Percentiles rank a stretch among this genome's conserved stretches.
Conservation (phyloP, 2,888 invertebrate genomes). For the Drosophila melanosoma region DNA sequence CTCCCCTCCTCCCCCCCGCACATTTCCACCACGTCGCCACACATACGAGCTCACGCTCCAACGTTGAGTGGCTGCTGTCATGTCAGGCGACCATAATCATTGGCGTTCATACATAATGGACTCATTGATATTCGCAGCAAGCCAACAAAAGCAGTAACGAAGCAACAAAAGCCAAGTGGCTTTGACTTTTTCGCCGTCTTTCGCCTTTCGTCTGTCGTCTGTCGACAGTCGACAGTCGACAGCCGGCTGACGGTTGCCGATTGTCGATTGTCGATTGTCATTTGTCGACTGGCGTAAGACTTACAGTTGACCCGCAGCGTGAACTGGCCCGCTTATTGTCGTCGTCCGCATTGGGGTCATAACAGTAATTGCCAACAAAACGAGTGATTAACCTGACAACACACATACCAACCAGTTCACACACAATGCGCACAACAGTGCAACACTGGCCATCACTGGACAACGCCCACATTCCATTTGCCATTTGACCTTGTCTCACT, state of each 20-base stretch:
- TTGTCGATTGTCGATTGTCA: neutral
- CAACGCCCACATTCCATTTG: conserved; percentile 43
- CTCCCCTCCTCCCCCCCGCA: neutral
- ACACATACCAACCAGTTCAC: conserved; percentile 13
- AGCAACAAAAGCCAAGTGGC: conserved; percentile 53
- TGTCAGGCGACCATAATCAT: conserved; percentile 79
- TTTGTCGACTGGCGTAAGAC: neutral
- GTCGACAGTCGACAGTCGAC: conserved; percentile 7
- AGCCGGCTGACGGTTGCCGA: neutral
- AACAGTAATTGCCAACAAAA: conserved; percentile 80
- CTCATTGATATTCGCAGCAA: conserved; percentile 74
- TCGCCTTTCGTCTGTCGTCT: neutral
- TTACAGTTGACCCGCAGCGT: conserved; percentile 37
- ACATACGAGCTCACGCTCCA: neutral
- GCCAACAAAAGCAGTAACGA: conserved; percentile 52
- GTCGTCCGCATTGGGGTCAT: conserved; percentile 44
- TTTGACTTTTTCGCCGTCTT: conserved; percentile 34
- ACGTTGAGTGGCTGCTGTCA: conserved; percentile 63
- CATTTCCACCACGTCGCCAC: neutral
- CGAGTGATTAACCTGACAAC: conserved; percentile 80
- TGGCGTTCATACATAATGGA: conserved; percentile 76
- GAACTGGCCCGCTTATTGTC: conserved; percentile 52
- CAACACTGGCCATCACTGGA: conserved; percentile 9
- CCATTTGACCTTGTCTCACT: conserved; percentile 60
- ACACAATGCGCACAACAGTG: conserved; percentile 22